These are phyloP conservation scores for Alsophila aescularia DNA, from an alignment of 2,888 invertebrate genomes.

Conservation along the genomic window DNA sequence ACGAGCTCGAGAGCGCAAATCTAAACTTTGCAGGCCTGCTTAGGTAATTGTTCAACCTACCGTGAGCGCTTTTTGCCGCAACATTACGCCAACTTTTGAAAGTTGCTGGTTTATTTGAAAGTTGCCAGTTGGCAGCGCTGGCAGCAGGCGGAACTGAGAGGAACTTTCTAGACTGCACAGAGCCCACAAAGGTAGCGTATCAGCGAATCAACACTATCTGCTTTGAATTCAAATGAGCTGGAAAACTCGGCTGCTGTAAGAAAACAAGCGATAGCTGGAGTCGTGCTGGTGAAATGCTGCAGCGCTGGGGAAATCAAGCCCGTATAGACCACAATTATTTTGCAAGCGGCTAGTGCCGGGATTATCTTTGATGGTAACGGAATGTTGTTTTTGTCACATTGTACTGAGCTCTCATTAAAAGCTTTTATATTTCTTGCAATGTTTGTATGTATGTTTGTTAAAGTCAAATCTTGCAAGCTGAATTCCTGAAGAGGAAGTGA, in stretches of 20 bases:
- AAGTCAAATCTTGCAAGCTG: too few relatives aligned
- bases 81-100: conserved; percentile 77
- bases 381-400: too few relatives aligned
- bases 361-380: too few relatives aligned
- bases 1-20: conserved; percentile 57
- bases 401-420: too few relatives aligned
- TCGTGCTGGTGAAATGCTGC: conserved; percentile 54
- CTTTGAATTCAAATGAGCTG: conserved; percentile 84
- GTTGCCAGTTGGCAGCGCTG: conserved; percentile 33
- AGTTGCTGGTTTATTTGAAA: conserved; percentile 52
- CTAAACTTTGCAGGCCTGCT: conserved; percentile 70
- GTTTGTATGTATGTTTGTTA: too few relatives aligned
- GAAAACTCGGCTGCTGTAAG: conserved; percentile 79
- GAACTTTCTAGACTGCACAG: conserved; percentile 76
- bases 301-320: conserved; percentile 8
- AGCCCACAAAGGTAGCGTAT: conserved; percentile 80
- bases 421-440: too few relatives aligned
- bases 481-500: too few relatives aligned
- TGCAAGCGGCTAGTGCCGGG: too few relatives aligned
- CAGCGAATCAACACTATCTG: conserved; percentile 81
- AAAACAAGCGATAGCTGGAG: conserved; percentile 62
- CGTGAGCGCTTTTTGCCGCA: conserved; percentile 81
- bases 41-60: conserved; percentile 83
- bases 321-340: neutral
- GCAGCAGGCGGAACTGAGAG: conserved; percentile 66